These are phyloP conservation scores for Drosophila malerkotliana DNA, from an alignment of 1,140 invertebrate species.

Conservation along the genomic window DNA sequence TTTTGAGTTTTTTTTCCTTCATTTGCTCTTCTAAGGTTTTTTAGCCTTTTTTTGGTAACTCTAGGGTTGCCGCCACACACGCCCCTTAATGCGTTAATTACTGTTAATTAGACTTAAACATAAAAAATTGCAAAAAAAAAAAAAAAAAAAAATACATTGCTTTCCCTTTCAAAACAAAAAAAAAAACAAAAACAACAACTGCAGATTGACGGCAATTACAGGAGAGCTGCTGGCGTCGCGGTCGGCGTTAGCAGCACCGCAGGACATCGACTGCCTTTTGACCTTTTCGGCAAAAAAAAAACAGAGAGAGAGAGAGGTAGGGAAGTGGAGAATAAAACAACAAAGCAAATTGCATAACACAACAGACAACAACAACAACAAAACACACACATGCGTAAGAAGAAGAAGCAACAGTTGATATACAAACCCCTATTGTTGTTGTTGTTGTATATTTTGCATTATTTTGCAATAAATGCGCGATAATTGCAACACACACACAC, in stretches of 20 bases:
- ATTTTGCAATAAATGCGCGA: constrained; percentile 78
- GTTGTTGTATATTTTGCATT: constrained; percentile 70
- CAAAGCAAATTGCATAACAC: constrained; percentile 24
- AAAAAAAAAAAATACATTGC: constrained; percentile 30
- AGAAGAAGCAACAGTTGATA: constrained; percentile 56
- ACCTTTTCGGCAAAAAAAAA: constrained; percentile 33
- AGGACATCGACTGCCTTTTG: constrained; percentile 59
- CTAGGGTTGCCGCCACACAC: constrained; percentile 11
- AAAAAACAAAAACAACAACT: constrained; percentile 23
- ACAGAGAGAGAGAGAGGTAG: too few species aligned
- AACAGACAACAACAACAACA: not conserved
- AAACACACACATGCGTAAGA: constrained; percentile 1
- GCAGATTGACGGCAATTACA: constrained; percentile 76
- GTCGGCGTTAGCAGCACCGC: constrained; percentile 38
- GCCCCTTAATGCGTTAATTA: constrained; percentile 78
- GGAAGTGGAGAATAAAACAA: not conserved
- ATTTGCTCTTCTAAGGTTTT: not conserved
- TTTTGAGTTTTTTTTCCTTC: constrained; percentile 20
- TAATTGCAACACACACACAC: constrained; percentile 61
- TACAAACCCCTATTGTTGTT: constrained; percentile 28
- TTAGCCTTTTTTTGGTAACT: too few species aligned
- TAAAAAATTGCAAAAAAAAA: constrained; percentile 37
- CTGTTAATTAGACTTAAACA: constrained; percentile 76
- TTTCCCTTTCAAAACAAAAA: constrained; percentile 59
- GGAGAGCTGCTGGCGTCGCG: constrained; percentile 13